Evolutionary conservation across 2,888 invertebrate species (phyloP).

Genomic region (Amblyteles armatorius): DNA sequence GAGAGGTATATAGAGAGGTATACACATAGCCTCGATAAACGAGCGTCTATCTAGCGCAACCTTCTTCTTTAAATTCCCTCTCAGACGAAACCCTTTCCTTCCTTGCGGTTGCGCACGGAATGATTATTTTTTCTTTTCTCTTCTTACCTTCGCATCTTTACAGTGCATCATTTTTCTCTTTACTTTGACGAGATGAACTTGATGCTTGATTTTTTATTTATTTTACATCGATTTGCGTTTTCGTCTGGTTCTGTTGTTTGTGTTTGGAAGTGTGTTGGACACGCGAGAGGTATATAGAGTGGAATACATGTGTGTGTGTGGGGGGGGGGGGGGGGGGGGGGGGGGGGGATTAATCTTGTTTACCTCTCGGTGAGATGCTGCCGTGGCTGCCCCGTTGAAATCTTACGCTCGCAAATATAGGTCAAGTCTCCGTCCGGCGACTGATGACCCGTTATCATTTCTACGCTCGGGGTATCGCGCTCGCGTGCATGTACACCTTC

Average conservation of each 20-base stretch:
- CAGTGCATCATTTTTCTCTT: neutral
- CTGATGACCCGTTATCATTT: conserved; percentile 39
- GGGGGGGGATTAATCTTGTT: neutral
- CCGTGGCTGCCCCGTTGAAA: neutral
- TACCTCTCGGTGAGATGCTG: neutral
- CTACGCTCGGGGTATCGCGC: neutral
- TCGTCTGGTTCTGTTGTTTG: neutral
- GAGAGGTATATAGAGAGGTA: neutral
- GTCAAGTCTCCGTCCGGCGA: conserved; percentile 25
- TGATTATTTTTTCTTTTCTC: neutral
- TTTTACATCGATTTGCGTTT: neutral
- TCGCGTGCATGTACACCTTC: neutral
- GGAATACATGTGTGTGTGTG: neutral
- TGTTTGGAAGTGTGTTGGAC: neutral
- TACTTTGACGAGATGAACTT: neutral
- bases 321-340: neutral
- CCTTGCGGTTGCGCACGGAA: neutral
- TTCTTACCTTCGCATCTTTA: conserved; percentile 1
- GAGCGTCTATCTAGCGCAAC: conserved; percentile 62
- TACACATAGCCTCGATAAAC: conserved; percentile 48
- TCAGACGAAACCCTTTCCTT: neutral
- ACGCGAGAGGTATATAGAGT: neutral
- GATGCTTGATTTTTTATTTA: neutral
- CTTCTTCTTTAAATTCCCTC: neutral
- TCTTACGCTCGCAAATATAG: conserved; percentile 12